Evolutionary conservation across 2,888 invertebrate species (phyloP).

Genomic region (Alviniconcha strummeri): DNA sequence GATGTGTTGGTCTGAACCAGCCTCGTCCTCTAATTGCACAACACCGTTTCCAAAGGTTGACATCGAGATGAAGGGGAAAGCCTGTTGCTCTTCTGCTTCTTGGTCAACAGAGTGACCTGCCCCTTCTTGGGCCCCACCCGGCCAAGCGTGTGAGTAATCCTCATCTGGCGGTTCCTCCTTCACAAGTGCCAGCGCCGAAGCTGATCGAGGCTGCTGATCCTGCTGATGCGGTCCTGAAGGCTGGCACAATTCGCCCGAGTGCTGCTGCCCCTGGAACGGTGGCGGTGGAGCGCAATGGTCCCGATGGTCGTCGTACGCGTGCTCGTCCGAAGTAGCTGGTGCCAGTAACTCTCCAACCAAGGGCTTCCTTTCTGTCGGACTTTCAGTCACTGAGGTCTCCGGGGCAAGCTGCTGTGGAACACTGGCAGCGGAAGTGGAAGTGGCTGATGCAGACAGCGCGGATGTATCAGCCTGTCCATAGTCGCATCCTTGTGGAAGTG

Average conservation of each 20-base stretch:
- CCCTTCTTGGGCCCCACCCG: background rate
- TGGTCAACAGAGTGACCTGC: background rate
- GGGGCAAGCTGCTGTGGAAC: background rate
- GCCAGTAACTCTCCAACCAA: slow-evolving; percentile 5
- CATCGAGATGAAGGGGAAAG: slow-evolving; percentile 6
- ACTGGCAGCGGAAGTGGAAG: background rate
- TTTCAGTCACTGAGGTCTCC: background rate
- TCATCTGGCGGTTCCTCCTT: slow-evolving; percentile 27
- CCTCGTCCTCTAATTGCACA: slow-evolving; percentile 5
- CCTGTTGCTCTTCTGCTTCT: background rate
- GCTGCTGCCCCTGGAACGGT: no score
- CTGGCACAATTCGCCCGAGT: no score
- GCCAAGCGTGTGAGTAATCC: slow-evolving; percentile 5
- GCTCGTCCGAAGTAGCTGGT: no score
- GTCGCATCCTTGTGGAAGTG: background rate
- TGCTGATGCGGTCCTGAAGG: background rate
- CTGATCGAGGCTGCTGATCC: background rate
- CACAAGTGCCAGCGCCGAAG: background rate
- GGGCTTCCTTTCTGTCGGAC: background rate
- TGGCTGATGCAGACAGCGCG: no score
- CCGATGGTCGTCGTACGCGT: no score
- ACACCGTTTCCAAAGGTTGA: slow-evolving; percentile 6
- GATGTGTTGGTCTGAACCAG: background rate
- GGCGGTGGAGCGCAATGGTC: no score
- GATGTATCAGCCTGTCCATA: background rate